Percentiles rank a stretch among this genome's conserved stretches.
Conservation (phyloP, 2,888 invertebrate genomes). For the Dicycla oo region DNA sequence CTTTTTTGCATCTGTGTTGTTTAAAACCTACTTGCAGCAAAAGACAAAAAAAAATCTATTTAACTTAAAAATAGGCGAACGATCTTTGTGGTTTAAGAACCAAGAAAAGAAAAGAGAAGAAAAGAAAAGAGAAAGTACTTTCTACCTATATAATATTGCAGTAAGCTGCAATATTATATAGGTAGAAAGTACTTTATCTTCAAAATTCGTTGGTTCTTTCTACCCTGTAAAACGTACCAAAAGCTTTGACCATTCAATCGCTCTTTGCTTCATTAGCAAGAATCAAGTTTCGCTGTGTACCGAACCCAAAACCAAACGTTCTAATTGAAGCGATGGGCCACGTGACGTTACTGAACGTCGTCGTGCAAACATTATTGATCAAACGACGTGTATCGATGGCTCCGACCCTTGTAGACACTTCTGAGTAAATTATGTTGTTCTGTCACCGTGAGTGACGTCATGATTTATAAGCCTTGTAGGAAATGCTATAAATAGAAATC, state of each 20-base stretch:
- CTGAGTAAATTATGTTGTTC: slow-evolving; percentile 40
- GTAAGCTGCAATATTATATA: not conserved
- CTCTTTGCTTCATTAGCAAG: slow-evolving; percentile 18
- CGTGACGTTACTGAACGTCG: slow-evolving; percentile 46
- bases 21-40: too few relatives aligned
- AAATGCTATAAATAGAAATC: slow-evolving; percentile 8
- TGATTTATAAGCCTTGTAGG: slow-evolving; percentile 5
- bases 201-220: not conserved
- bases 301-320: slow-evolving; percentile 14
- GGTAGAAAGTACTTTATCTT: not conserved
- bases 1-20: not conserved
- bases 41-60: not conserved
- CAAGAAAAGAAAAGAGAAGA: too few relatives aligned
- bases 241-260: not conserved
- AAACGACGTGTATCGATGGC: slow-evolving; percentile 59
- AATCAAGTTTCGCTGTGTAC: slow-evolving; percentile 2
- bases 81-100: too few relatives aligned
- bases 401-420: slow-evolving; percentile 37
- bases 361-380: slow-evolving; percentile 63
- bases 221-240: not conserved
- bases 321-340: slow-evolving; percentile 27
- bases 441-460: slow-evolving; percentile 4
- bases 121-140: too few relatives aligned
- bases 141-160: too few relatives aligned
- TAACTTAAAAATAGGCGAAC: not conserved